These are phyloP conservation scores for Leucosticte australis DNA, from an alignment of 2,113 vertebrate genomes.

Conservation along the genomic window DNA sequence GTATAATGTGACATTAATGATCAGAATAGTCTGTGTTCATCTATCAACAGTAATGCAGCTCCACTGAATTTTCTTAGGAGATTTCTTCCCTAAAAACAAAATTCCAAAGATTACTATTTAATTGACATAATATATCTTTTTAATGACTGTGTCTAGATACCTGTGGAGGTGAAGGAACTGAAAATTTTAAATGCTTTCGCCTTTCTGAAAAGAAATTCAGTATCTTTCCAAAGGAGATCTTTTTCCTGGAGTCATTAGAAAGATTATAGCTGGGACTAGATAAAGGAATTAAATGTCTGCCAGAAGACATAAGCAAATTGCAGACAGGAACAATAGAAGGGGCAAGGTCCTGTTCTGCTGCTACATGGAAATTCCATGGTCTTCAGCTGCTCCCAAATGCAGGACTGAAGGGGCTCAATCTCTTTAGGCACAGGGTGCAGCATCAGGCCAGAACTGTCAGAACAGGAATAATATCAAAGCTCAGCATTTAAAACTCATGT, in stretches of 20 bases:
- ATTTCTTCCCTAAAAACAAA: neutral
- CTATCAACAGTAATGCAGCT: neutral
- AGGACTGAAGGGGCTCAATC: neutral
- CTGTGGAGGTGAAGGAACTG: slow-evolving; percentile 34
- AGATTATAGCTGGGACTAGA: slow-evolving; percentile 70
- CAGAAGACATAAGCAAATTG: slow-evolving; percentile 52
- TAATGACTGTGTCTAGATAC: slow-evolving; percentile 58
- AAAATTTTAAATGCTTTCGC: slow-evolving; percentile 67
- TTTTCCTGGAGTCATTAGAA: slow-evolving; percentile 62
- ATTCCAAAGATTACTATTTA: neutral
- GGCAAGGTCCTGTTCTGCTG: neutral
- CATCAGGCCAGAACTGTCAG: neutral
- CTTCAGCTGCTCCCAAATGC: neutral
- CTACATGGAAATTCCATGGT: neutral
- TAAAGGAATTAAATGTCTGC: slow-evolving; percentile 55
- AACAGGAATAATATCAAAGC: neutral
- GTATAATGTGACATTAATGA: slow-evolving; percentile 17
- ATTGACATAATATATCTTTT: neutral
- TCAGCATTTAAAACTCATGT: neutral
- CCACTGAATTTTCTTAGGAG: neutral
- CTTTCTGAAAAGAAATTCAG: slow-evolving; percentile 69
- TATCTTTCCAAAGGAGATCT: slow-evolving; percentile 65
- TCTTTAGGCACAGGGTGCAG: neutral
- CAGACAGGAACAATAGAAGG: slow-evolving; percentile 42
- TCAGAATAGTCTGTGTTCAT: slow-evolving; percentile 9